Base-by-base conservation (phyloP, 1,140 invertebrate genomes). In the Drosophila kohkoa region DNA sequence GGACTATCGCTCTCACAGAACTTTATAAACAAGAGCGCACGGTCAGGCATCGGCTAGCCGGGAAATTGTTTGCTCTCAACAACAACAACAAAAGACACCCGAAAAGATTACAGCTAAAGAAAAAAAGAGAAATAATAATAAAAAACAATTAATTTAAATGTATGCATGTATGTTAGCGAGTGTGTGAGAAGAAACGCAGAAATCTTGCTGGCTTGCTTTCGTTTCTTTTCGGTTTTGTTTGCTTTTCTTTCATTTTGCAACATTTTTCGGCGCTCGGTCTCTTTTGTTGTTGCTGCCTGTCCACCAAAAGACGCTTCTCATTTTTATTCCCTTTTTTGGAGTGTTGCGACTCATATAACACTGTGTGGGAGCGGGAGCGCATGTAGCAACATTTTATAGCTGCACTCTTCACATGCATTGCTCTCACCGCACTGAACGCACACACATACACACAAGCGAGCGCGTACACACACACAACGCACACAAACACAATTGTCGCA, bases 271-370 rank as follows among this genome's bases (percentile, higher is more conserved):
- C 85, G 79, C 81, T 79, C 64, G 73, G 52, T 71, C 67, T 75
- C 60, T 52, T 38, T 38, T 38, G 35, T 38, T 74, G 69, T 67
- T 69, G 79, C 67, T 71, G 74, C 72, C 72, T 77, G 65, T 80
- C 66, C 74, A 79, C 35, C 35, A 38, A 38, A 38, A 80, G 79
- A 87, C 75, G 79, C 79, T 81, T 82, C 71, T 82, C 67, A 79
- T 89, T 89, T 89, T 89, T 89, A 89, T 89, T 89, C 85, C 85
- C 85, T 89, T 90, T 89, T 89, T 89, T 89, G 85, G 85, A 75
- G 85, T 89, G 85, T 89, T 78, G 72, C 72, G 82, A 89, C 85
- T 89, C 85, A 89, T 89, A 89, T 89, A 90, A 88, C 83, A 88
- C 79, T 71, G 79, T 69, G 83, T 75, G 76, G 65, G 80, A 87